phyloP scores from a whole-genome alignment of 2,797 vertebrate genomes.

The Gouania willdenowi region DNA sequence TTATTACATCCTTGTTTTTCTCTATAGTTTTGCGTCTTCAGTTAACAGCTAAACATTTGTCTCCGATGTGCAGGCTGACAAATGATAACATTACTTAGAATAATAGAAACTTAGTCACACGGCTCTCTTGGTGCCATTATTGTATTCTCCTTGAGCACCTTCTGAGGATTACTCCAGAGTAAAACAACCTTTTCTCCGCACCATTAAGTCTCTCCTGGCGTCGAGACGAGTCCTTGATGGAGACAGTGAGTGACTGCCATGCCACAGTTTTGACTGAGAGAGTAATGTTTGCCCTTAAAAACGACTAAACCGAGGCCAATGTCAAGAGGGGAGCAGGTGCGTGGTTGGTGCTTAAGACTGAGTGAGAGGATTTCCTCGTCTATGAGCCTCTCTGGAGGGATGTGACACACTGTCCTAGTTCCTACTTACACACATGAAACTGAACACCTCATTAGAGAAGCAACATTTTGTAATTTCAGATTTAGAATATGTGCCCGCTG shows the following conservation, averaged over 20 bases:
- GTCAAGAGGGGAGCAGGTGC: slow-evolving; percentile 18
- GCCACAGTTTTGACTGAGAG: slow-evolving; percentile 4
- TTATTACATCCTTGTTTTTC: slow-evolving; percentile 33
- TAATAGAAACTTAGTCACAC: slow-evolving; percentile 15
- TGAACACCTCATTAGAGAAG: slow-evolving; percentile 38
- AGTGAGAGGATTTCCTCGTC: slow-evolving; percentile 33
- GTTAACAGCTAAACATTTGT: slow-evolving; percentile 16
- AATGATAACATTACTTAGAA: slow-evolving; percentile 14
- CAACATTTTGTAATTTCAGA: slow-evolving; percentile 40
- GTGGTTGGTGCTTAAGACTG: slow-evolving; percentile 12
- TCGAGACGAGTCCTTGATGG: background rate
- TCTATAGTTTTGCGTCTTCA: slow-evolving; percentile 24
- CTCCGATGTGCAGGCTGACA: slow-evolving; percentile 14
- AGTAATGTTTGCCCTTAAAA: slow-evolving; percentile 11
- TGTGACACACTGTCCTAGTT: slow-evolving; percentile 62
- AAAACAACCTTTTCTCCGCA: background rate
- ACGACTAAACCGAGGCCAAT: slow-evolving; percentile 9
- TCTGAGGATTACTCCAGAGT: background rate
- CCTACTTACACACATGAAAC: slow-evolving; percentile 37
- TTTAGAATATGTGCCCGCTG: slow-evolving; percentile 37
- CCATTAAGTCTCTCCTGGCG: background rate
- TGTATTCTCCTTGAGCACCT: background rate
- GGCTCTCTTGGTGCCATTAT: background rate
- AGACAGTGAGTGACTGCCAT: background rate
- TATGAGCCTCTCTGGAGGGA: slow-evolving; percentile 22